These are phyloP conservation scores for Lagocephalus sceleratus DNA, from an alignment of 2,797 vertebrate species.

Conservation along the genomic window DNA sequence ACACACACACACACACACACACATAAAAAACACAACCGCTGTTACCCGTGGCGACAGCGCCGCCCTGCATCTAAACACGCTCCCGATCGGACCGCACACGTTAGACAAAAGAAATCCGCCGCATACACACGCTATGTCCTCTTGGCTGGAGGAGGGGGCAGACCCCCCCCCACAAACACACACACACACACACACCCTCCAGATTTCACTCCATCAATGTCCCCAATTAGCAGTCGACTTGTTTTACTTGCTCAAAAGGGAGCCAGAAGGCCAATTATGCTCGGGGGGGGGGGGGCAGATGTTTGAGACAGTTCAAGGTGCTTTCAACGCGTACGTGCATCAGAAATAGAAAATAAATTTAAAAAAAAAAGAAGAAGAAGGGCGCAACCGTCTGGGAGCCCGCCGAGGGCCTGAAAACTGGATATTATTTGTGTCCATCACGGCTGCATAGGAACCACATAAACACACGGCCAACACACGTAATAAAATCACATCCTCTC, in stretches of 20 bases:
- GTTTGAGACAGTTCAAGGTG: no score
- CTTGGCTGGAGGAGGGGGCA: neutral
- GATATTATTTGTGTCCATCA: neutral
- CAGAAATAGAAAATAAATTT: no score
- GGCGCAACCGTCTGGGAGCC: neutral
- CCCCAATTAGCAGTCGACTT: no score
- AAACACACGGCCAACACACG: neutral
- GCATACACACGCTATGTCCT: neutral
- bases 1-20: no score
- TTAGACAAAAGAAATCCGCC: neutral
- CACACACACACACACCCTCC: no score
- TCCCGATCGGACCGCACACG: neutral
- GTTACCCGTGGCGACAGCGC: constrained; percentile 4
- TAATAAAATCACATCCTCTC: constrained; percentile 5
- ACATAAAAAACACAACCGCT: constrained; percentile 54
- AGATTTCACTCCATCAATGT: neutral
- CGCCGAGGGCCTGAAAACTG: neutral
- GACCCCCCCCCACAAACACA: no score
- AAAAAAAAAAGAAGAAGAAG: no score
- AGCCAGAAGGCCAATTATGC: no score
- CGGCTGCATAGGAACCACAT: constrained; percentile 7
- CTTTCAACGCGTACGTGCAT: no score
- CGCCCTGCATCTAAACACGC: constrained; percentile 21
- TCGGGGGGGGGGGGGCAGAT: no score
- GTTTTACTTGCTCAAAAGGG: no score